A percentile compares a stretch with the other conserved stretches of the same genome.
Evolutionary conservation across 1,140 invertebrate genomes (phyloP).

Genomic region (Cotesia chilonis): DNA sequence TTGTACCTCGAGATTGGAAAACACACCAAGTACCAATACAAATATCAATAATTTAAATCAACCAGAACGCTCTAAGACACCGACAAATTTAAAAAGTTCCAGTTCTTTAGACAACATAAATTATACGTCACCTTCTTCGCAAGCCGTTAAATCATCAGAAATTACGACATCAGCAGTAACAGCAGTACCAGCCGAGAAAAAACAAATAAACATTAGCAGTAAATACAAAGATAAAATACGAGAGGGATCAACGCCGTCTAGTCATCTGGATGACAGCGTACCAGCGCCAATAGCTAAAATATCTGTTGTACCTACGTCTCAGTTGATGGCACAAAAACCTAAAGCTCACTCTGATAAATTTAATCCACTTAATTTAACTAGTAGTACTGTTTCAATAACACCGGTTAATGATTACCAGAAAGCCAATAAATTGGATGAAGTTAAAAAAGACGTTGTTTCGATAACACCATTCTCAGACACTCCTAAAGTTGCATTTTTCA

Average conservation of each 20-base stretch:
- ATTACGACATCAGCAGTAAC: not conserved
- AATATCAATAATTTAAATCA: not conserved
- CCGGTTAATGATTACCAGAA: slow-evolving; percentile 60
- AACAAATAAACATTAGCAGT: slow-evolving; percentile 36
- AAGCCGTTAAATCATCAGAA: slow-evolving; percentile 43
- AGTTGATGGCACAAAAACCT: slow-evolving; percentile 52
- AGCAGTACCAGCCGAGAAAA: slow-evolving; percentile 43
- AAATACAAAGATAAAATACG: slow-evolving; percentile 52
- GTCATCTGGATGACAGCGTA: slow-evolving; percentile 37
- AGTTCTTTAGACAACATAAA: slow-evolving; percentile 43
- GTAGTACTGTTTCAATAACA: slow-evolving; percentile 58
- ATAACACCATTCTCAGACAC: slow-evolving; percentile 55
- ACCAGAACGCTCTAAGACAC: slow-evolving; percentile 45
- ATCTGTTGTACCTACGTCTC: slow-evolving; percentile 53
- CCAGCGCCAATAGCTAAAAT: slow-evolving; percentile 48
- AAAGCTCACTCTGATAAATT: slow-evolving; percentile 52
- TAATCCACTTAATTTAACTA: slow-evolving; percentile 54
- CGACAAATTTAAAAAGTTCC: slow-evolving; percentile 39
- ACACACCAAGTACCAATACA: slow-evolving; percentile 27
- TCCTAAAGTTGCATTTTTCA: slow-evolving; percentile 22
- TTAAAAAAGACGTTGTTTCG: slow-evolving; percentile 58
- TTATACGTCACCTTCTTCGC: slow-evolving; percentile 32
- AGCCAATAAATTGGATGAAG: slow-evolving; percentile 44
- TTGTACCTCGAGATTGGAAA: slow-evolving; percentile 12
- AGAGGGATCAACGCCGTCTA: slow-evolving; percentile 29